These are phyloP conservation scores for Eublepharis macularius DNA, from an alignment of 2,113 vertebrate genomes.

Conservation along the genomic window DNA sequence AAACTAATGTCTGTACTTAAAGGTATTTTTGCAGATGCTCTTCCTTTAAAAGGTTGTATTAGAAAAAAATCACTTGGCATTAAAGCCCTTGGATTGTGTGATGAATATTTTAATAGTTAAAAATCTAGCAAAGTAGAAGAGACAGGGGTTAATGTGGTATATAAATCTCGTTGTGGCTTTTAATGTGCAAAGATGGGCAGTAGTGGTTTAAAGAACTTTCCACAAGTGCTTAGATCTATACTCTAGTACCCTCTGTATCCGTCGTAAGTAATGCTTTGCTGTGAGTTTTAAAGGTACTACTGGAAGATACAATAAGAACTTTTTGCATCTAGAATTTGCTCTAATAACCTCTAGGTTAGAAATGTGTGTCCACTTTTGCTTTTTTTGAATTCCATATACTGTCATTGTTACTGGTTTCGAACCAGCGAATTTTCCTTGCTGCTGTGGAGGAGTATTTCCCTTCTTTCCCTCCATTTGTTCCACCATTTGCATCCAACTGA, in stretches of 20 bases:
- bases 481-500: too few species aligned
- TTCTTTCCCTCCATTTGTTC: too few species aligned
- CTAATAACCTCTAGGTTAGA: conserved; percentile 46
- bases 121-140: conserved; percentile 75
- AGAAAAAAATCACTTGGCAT: conserved; percentile 68
- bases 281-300: conserved; percentile 37
- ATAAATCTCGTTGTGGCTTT: conserved; percentile 80
- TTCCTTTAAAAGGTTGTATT: conserved; percentile 68
- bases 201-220: conserved; percentile 69
- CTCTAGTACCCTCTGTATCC: conserved; percentile 48
- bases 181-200: conserved; percentile 83
- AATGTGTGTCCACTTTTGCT: neutral
- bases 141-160: conserved; percentile 79
- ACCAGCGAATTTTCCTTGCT: too few species aligned
- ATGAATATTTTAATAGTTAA: conserved; percentile 91
- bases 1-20: conserved; percentile 62
- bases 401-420: too few species aligned
- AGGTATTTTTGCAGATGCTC: conserved; percentile 70
- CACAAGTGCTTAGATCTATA: conserved; percentile 64
- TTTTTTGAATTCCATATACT: too few species aligned
- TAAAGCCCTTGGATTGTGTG: conserved; percentile 72
- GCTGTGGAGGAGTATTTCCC: too few species aligned
- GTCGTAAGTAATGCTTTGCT: conserved; percentile 60
- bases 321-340: conserved; percentile 37
- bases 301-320: conserved; percentile 35